Conservation (phyloP, 2,888 invertebrate genomes). For the Crocallis elinguaria region DNA sequence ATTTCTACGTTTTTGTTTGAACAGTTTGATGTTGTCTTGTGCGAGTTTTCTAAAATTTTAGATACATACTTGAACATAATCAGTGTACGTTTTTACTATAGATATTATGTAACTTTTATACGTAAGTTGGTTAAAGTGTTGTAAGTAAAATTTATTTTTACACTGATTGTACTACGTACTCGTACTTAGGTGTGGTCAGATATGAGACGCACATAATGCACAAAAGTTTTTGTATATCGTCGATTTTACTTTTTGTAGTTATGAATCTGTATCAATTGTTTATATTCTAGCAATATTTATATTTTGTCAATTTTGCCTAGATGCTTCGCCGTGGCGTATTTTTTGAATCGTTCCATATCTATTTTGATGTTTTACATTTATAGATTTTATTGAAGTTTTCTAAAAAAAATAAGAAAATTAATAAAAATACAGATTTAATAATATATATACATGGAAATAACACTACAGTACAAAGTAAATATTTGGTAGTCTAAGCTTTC, state of each 20-base stretch:
- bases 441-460: conserved; percentile 33
- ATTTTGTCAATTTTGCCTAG: conserved; percentile 11
- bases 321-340: conserved; percentile 15
- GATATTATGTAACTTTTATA: conserved; percentile 63
- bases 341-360: conserved; percentile 45
- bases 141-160: conserved; percentile 72
- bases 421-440: conserved; percentile 30
- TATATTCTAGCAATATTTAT: conserved; percentile 19
- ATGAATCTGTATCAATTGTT: conserved; percentile 12
- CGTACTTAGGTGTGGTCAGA: conserved; percentile 51
- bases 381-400: conserved; percentile 37
- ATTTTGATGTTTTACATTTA: conserved; percentile 43
- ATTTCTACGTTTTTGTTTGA: conserved; percentile 61
- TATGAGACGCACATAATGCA: conserved; percentile 62
- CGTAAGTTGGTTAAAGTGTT: conserved; percentile 67
- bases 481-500: conserved; percentile 51
- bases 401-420: conserved; percentile 34
- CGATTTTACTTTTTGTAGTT: conserved; percentile 7
- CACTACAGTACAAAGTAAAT: conserved; percentile 55
- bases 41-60: conserved; percentile 44
- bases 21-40: conserved; percentile 76
- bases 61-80: conserved; percentile 46
- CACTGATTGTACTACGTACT: conserved; percentile 63
- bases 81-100: conserved; percentile 47
- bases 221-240: conserved; percentile 43